Evolutionary conservation across 2,888 invertebrate genomes (phyloP).

Genomic region (Cosmia pyralina): DNA sequence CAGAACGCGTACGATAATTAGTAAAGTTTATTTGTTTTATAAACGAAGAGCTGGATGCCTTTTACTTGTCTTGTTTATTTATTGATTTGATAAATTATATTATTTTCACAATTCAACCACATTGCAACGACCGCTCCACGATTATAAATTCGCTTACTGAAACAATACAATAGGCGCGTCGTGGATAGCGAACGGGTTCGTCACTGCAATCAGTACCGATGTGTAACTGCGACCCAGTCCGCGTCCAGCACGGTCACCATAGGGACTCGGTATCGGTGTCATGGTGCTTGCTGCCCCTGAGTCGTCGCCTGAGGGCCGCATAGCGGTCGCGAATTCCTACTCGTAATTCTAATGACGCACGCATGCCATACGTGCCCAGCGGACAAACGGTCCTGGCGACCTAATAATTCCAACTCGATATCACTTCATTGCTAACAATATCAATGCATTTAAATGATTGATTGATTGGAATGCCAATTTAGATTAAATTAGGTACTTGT

Average conservation of each 20-base stretch:
- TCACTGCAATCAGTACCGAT: conserved; percentile 79
- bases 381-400: conserved; percentile 86
- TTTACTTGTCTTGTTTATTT: conserved; percentile 22
- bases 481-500: conserved; percentile 16
- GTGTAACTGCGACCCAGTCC: conserved; percentile 72
- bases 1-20: conserved; percentile 54
- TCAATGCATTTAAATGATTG: conserved; percentile 66
- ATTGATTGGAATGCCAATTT: conserved; percentile 49
- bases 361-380: conserved; percentile 83
- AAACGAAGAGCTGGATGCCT: conserved; percentile 16
- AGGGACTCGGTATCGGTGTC: conserved; percentile 86
- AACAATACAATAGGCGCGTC: conserved; percentile 81
- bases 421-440: conserved; percentile 73
- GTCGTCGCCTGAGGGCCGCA: conserved; percentile 81
- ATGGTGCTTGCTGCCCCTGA: conserved; percentile 78
- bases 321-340: conserved; percentile 90
- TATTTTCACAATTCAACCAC: conserved; percentile 61
- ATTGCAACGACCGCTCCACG: conserved; percentile 81
- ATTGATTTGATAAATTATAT: conserved; percentile 11
- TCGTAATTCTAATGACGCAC: conserved; percentile 88
- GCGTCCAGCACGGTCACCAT: conserved; percentile 74
- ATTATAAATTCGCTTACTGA: conserved; percentile 84
- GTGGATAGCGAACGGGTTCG: conserved; percentile 82
- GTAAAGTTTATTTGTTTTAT: conserved; percentile 36
- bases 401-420: conserved; percentile 84